A percentile compares a stretch with the other conserved stretches of the same genome.
These are phyloP conservation scores for Daphoenositta chrysoptera DNA, from an alignment of 2,113 vertebrate genomes.

Conservation along the genomic window DNA sequence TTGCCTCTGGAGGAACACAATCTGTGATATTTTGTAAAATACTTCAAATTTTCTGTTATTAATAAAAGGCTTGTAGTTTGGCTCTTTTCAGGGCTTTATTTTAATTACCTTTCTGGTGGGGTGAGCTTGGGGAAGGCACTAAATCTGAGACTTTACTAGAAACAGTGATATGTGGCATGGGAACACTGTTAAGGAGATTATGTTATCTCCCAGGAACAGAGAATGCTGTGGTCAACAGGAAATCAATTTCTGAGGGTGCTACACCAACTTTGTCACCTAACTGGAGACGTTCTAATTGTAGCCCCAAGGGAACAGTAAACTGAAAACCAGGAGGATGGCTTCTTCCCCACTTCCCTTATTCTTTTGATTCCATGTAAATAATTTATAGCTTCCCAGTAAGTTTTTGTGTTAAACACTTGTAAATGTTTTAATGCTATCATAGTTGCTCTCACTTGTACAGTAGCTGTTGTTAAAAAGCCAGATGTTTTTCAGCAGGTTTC, in stretches of 20 bases:
- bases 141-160: neutral
- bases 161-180: neutral
- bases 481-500: neutral
- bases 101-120: neutral
- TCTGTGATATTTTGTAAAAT: neutral
- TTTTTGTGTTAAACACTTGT: neutral
- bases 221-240: neutral
- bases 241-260: conserved; percentile 17
- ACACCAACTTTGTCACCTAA: conserved; percentile 7
- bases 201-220: conserved; percentile 41
- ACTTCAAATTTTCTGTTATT: neutral
- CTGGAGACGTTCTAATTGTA: conserved; percentile 39
- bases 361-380: neutral
- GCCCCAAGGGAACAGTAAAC: neutral
- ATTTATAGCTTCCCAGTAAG: neutral
- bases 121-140: neutral
- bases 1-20: neutral
- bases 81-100: neutral
- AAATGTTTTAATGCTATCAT: neutral
- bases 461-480: neutral
- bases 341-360: neutral
- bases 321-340: neutral
- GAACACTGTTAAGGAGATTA: conserved; percentile 3
- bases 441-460: neutral
- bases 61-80: neutral